Conservation (phyloP, 2,797 vertebrate genomes). For the Sebastes aleutianus region DNA sequence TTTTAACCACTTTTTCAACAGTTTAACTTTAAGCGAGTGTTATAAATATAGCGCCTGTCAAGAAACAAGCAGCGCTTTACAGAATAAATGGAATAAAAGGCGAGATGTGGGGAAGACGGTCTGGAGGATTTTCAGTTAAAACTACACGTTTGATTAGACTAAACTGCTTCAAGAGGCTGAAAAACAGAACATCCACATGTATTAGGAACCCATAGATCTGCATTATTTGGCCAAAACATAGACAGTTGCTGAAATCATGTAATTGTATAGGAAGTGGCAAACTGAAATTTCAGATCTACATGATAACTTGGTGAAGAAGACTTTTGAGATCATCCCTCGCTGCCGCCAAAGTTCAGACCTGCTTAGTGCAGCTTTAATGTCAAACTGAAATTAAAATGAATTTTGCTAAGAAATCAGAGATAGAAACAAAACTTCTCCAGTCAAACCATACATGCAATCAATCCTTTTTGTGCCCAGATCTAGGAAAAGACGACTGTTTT, state of each 20-base stretch:
- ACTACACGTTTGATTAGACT: background rate
- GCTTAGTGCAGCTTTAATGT: background rate
- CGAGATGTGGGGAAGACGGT: background rate
- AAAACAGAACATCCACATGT: background rate
- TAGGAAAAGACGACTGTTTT: too few relatives aligned
- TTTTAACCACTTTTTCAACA: background rate
- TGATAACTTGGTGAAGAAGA: background rate
- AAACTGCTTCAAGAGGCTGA: background rate
- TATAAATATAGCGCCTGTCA: background rate
- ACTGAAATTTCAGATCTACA: background rate
- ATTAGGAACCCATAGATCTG: background rate
- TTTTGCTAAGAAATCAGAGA: too few relatives aligned
- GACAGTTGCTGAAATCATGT: background rate
- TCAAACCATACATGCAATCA: too few relatives aligned
- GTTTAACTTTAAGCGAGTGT: constrained; percentile 10
- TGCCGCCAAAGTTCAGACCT: background rate
- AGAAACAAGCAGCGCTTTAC: background rate
- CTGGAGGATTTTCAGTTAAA: background rate
- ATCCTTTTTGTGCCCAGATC: too few relatives aligned
- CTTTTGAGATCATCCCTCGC: too few relatives aligned
- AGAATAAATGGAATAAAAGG: background rate
- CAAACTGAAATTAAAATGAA: background rate
- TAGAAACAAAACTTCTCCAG: too few relatives aligned
- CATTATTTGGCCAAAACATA: background rate
- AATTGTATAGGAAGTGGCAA: background rate